These are phyloP conservation scores for Chiridota heheva DNA, from an alignment of 35 echinoderm and acorn worm genomes.

Conservation along the genomic window DNA sequence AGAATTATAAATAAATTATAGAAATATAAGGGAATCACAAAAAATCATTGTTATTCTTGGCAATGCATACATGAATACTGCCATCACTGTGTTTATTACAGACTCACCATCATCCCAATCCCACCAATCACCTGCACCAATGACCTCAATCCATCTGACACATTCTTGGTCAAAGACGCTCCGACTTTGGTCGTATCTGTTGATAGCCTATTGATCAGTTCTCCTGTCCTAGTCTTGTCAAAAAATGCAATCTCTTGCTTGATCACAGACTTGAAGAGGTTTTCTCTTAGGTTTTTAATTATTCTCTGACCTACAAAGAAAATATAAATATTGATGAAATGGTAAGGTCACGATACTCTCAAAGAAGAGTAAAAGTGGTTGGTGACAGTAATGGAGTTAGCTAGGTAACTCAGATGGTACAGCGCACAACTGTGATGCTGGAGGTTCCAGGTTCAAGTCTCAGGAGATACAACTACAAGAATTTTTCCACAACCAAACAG, in stretches of 20 bases:
- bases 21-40: background rate
- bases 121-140: constrained; percentile 74
- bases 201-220: constrained; percentile 86
- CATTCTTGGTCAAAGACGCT: constrained; percentile 70
- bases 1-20: background rate
- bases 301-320: constrained; percentile 71
- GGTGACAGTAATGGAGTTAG: too few relatives aligned
- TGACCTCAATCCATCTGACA: constrained; percentile 82
- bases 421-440: too few relatives aligned
- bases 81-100: background rate
- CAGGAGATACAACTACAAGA: too few relatives aligned
- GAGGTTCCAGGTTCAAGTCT: too few relatives aligned
- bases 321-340: background rate
- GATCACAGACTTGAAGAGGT: constrained; percentile 73
- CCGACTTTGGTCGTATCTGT: constrained; percentile 76
- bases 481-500: too few relatives aligned
- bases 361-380: too few relatives aligned
- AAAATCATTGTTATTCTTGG: background rate
- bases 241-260: constrained; percentile 90
- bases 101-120: constrained; percentile 93
- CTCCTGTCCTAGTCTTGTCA: constrained; percentile 90
- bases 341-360: background rate
- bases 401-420: too few relatives aligned
- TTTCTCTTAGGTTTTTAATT: constrained; percentile 68
- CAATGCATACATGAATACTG: background rate